Evolutionary conservation across 2,888 invertebrate species (phyloP), one percentile per base, ranked within the genome.

Genomic region (Tipula unca): DNA sequence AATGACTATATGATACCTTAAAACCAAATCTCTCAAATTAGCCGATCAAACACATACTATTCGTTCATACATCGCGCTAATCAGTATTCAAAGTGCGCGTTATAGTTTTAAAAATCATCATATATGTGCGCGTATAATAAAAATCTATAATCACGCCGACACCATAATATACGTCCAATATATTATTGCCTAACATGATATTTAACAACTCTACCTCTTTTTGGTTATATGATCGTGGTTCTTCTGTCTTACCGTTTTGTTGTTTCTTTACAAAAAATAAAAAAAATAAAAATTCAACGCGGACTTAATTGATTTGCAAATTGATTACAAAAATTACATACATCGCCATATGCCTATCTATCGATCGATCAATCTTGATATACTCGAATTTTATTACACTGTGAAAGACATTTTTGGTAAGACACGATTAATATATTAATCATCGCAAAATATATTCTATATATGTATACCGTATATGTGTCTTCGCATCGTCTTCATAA

Each of bases 301-400:
- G 69, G 69, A 69, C 69, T 69, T 69, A 69, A 69, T 69, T 69
- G 69, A 69, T 69, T 69, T 69, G 69, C 69, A 25, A 69, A 69
- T 69, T 69, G 69, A 69, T 69, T 69, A 69, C 6, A 69, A 25
- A 14, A 25, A 69, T 69, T 69, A 69, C 69, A 69, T 48, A n/a
- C 48, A 48, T 17, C n/a, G n/a, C n/a, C 17, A 36, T 36, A 36
- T 17, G 17, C 48, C 17, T 48, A 48, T 69, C 69, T 20, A 69
- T 69, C 69, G 69, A 69, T 69, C 25, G 69, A 69, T 69, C 69
- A 69, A 69, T 69, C 25, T 69, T 69, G 69, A 69, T 69, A 54
- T 54, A 17, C 10, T 13, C 3, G 4, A 25, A 69, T 69, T 69
- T 69, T 69, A 25, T 69, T 25, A 69, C 10, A 4, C 2, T 48